Base-by-base conservation (phyloP, 2,113 vertebrate genomes). In the human (Homo sapiens) region DNA sequence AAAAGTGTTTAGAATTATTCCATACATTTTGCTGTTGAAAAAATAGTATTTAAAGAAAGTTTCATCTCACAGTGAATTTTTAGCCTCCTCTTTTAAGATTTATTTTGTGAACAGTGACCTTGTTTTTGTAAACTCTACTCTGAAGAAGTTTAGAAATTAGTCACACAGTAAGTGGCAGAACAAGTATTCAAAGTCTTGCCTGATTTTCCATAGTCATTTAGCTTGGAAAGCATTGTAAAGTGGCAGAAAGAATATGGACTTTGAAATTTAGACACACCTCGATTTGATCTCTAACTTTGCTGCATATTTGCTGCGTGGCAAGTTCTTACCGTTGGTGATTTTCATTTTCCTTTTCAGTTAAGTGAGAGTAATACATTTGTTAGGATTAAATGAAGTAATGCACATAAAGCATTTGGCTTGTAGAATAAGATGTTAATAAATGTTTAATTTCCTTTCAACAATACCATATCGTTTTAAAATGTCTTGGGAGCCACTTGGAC, bases 271-370 rank as follows among this genome's bases (percentile, higher is more conserved):
- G 92, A 55, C 48, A 83, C 18, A 52, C 70, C 45, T 66, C 38
- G 52, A 20, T 61, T 93, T 88, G 75, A 88, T 87, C 32, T 79
- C 40, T 83, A 5, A 27, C 18, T 82, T 68, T 87, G 79, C 38
- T 7, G 4, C 30, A 7, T 80, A 23, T 32, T 59, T 92, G 61
- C 73, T 55, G 38, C 8, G 9, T 91, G 79, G 40, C 32, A 61
- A 38, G 30, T 38, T 64, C 79, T 92, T 50, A 73, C 9, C 38
- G 25, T 83, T 35, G 5, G 59, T 90, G 38, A 50, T 80, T 96
- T 94, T 83, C 75, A 43, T 92, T 88, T 97, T 95, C 8, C 78
- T 82, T 94, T 76, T 96, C 48, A 38, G 16, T 96, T 85, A 81
- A 57, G 40, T 70, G 32, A 76, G 22, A 43, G 18, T 86, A 61